These are phyloP conservation scores for Tetrapedia diversipes DNA, from an alignment of 2,888 invertebrate species.

Conservation along the genomic window DNA sequence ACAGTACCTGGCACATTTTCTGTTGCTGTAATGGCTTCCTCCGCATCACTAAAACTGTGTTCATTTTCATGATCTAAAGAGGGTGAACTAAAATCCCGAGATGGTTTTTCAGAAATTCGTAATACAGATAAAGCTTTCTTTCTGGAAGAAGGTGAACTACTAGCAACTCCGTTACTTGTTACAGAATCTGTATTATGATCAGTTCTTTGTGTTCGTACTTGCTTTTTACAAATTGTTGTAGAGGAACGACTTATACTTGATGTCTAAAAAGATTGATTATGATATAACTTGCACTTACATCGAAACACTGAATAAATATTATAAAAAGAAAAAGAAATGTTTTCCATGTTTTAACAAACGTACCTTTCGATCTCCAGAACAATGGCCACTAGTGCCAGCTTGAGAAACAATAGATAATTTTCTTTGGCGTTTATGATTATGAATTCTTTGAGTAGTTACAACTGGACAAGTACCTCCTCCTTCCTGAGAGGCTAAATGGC, in stretches of 20 bases:
- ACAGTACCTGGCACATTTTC: constrained; percentile 77
- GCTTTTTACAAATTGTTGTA: constrained; percentile 73
- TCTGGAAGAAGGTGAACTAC: constrained; percentile 75
- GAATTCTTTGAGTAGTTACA: constrained; percentile 76
- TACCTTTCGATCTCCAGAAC: constrained; percentile 77
- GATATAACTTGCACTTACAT: not conserved
- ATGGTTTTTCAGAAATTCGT: constrained; percentile 74
- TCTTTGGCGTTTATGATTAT: constrained; percentile 78
- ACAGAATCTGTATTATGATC: constrained; percentile 75
- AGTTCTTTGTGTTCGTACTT: constrained; percentile 71
- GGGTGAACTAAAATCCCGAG: constrained; percentile 69
- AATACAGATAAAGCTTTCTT: constrained; percentile 73
- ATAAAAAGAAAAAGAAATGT: too few relatives aligned
- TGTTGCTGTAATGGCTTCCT: constrained; percentile 79
- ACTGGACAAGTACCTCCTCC: constrained; percentile 74
- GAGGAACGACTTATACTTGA: constrained; percentile 72
- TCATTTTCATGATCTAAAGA: constrained; percentile 79
- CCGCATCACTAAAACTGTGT: constrained; percentile 80
- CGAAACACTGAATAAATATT: not conserved
- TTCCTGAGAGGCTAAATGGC: constrained; percentile 80
- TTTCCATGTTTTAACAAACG: constrained; percentile 14
- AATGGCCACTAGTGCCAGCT: constrained; percentile 72
- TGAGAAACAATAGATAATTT: constrained; percentile 79
- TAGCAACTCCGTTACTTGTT: constrained; percentile 78
- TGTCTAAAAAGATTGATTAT: constrained; percentile 49